phyloP scores from a whole-genome alignment of 2,888 invertebrate genomes.

The Xylophagus ater region DNA sequence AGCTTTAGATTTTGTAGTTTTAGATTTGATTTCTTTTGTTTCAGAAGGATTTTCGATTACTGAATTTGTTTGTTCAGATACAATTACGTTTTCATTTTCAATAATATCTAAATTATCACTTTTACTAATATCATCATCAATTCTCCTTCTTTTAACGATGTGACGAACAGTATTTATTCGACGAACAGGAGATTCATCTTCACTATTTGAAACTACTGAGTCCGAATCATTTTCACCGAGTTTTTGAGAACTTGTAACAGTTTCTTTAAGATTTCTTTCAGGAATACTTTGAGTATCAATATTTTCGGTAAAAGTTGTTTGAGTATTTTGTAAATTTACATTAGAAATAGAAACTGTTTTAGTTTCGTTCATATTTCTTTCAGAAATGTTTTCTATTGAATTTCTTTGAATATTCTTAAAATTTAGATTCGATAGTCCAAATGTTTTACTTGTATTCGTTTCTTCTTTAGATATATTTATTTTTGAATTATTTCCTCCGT shows the following conservation, averaged over 20 bases:
- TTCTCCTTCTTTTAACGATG: slow-evolving; percentile 45
- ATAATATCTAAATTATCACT: not conserved
- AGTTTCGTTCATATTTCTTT: too few species aligned
- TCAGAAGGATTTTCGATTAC: slow-evolving; percentile 1
- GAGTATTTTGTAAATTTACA: slow-evolving; percentile 27
- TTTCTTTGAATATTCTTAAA: not conserved
- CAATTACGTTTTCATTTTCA: slow-evolving; percentile 5
- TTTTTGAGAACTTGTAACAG: too few species aligned
- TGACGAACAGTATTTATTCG: slow-evolving; percentile 43
- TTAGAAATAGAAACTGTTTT: slow-evolving; percentile 38
- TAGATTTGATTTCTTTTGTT: slow-evolving; percentile 1
- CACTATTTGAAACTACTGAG: slow-evolving; percentile 58
- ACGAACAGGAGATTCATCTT: slow-evolving; percentile 45
- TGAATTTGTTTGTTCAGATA: slow-evolving; percentile 6
- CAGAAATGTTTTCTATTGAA: too few species aligned
- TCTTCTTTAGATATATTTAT: not conserved
- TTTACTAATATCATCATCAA: slow-evolving; percentile 19
- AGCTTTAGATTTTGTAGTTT: too few species aligned
- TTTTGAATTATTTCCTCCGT: not conserved
- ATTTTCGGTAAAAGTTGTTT: slow-evolving; percentile 7
- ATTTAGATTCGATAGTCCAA: slow-evolving; percentile 8
- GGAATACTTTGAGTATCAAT: slow-evolving; percentile 10
- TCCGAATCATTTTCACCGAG: slow-evolving; percentile 48
- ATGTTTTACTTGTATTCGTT: too few species aligned
- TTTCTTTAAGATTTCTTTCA: slow-evolving; percentile 15